Evolutionary conservation across 2,888 invertebrate species (phyloP).

Genomic region (Dasysyrphus tricinctus): DNA sequence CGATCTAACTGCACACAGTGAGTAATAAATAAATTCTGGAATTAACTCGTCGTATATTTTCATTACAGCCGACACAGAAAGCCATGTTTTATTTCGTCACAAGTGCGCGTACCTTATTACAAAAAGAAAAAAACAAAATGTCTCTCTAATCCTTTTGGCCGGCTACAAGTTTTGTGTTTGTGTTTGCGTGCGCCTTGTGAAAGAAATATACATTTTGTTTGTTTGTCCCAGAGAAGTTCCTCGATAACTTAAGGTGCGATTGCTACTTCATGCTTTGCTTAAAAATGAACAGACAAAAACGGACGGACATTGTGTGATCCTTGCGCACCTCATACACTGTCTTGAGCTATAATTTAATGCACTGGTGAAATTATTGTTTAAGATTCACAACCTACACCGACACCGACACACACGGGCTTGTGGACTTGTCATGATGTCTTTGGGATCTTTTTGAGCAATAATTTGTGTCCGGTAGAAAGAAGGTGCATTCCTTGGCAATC

Average conservation of each 20-base stretch:
- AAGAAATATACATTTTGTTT: conserved; percentile 28
- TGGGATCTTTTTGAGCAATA: conserved; percentile 40
- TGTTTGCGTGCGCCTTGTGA: background rate
- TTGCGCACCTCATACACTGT: conserved; percentile 41
- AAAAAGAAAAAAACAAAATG: conserved; percentile 79
- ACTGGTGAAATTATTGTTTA: conserved; percentile 73
- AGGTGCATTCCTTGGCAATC: conserved; percentile 62
- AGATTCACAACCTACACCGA: conserved; percentile 69
- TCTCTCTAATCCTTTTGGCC: conserved; percentile 77
- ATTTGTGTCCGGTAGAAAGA: conserved; percentile 44
- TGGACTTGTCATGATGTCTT: conserved; percentile 69
- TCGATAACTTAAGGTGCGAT: conserved; percentile 32
- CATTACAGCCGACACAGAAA: conserved; percentile 83
- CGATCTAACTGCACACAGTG: conserved; percentile 70
- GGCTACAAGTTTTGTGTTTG: conserved; percentile 15
- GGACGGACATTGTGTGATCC: conserved; percentile 30
- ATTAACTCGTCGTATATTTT: conserved; percentile 83
- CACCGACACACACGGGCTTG: conserved; percentile 36
- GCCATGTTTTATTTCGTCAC: conserved; percentile 84
- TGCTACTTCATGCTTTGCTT: conserved; percentile 37
- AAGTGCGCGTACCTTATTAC: conserved; percentile 81
- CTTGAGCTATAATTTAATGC: conserved; percentile 70
- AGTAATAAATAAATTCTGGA: conserved; percentile 83
- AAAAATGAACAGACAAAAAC: conserved; percentile 17
- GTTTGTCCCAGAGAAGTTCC: conserved; percentile 56